These are phyloP conservation scores for Solenopsis fugax DNA, from an alignment of 1,140 invertebrate genomes.

Conservation along the genomic window DNA sequence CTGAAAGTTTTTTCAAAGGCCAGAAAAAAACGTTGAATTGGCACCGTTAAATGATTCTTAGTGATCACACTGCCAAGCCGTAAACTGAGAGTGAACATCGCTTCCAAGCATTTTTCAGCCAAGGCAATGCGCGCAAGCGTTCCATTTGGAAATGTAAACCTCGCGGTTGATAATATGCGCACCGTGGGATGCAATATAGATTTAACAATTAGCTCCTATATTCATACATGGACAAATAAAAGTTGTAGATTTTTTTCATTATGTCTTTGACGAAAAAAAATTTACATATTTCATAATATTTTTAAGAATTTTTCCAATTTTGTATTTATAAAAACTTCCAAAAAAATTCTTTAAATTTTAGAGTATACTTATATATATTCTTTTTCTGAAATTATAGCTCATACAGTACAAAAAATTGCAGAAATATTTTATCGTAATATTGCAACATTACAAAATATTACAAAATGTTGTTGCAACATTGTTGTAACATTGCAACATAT, in stretches of 20 bases:
- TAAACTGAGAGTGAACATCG: slow-evolving; percentile 92
- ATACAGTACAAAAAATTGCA: no score
- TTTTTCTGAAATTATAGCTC: no score
- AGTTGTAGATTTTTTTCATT: not conserved
- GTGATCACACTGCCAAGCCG: slow-evolving; percentile 95
- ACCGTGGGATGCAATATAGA: slow-evolving; percentile 93
- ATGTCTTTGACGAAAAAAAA: no score
- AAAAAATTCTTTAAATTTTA: no score
- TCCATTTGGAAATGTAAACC: slow-evolving; percentile 93
- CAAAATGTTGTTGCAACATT: no score
- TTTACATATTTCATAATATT: no score
- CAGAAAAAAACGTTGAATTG: slow-evolving; percentile 91
- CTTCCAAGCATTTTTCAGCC: slow-evolving; percentile 93
- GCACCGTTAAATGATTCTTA: slow-evolving; percentile 91
- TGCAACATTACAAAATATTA: no score
- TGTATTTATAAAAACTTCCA: no score
- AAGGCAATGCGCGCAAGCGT: slow-evolving; percentile 90
- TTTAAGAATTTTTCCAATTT: no score
- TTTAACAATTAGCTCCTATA: slow-evolving; percentile 91
- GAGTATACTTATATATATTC: no score
- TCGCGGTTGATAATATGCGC: slow-evolving; percentile 91
- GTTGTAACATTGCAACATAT: no score
- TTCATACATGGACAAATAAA: slow-evolving; percentile 52
- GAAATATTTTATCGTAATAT: no score
- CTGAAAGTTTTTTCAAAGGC: slow-evolving; percentile 92